These are phyloP conservation scores for Condylura cristata DNA, from an alignment of 2,113 vertebrate genomes.

Conservation along the genomic window DNA sequence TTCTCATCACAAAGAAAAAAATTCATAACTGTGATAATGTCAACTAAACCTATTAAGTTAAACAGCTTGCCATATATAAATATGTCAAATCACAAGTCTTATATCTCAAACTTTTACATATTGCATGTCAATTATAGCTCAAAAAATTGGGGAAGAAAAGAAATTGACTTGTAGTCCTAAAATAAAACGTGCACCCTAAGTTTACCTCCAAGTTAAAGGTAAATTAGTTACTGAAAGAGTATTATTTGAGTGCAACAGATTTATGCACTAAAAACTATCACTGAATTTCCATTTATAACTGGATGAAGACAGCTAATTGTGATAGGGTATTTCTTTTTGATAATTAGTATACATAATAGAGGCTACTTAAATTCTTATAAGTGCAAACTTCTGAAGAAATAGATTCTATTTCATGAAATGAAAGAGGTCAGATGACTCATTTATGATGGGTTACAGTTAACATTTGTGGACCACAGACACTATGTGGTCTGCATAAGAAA, in stretches of 20 bases:
- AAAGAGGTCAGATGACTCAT: slow-evolving; percentile 78
- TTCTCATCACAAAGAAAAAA: neutral
- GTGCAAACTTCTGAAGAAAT: slow-evolving; percentile 81
- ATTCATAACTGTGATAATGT: neutral
- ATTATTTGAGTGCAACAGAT: slow-evolving; percentile 65
- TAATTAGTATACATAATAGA: slow-evolving; percentile 80
- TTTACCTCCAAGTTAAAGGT: slow-evolving; percentile 52
- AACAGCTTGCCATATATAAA: neutral
- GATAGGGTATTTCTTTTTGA: slow-evolving; percentile 78
- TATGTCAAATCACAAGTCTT: neutral
- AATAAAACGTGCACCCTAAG: neutral
- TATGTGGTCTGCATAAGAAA: slow-evolving; percentile 83
- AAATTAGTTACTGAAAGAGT: slow-evolving; percentile 36
- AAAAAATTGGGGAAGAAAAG: neutral
- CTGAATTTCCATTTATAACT: slow-evolving; percentile 79
- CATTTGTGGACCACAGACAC: slow-evolving; percentile 81
- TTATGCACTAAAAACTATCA: slow-evolving; percentile 77
- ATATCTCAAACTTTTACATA: neutral
- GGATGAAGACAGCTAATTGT: slow-evolving; percentile 77
- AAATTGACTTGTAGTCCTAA: neutral
- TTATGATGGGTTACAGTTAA: slow-evolving; percentile 81
- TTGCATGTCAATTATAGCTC: neutral
- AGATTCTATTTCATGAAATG: slow-evolving; percentile 79
- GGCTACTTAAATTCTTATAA: slow-evolving; percentile 79
- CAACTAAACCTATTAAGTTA: neutral